A percentile compares a stretch with the other conserved stretches of the same genome.
Conservation (phyloP, 2,888 invertebrate species). For the Aporophyla lueneburgensis region DNA sequence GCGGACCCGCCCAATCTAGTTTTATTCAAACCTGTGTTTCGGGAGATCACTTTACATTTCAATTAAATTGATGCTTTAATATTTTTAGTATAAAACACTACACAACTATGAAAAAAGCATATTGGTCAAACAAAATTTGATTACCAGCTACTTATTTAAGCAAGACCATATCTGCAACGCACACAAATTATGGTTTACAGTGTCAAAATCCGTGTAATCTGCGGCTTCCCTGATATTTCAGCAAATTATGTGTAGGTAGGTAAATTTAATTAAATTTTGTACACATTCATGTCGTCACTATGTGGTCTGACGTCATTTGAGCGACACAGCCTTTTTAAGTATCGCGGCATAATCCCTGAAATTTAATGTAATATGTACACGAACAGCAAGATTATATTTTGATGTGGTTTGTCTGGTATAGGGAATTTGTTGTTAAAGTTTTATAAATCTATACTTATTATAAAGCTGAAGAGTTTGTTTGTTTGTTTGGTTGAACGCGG, state of each 20-base stretch:
- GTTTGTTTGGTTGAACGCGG: too few relatives aligned
- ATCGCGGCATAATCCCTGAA: constrained; percentile 44
- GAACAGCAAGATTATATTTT: constrained; percentile 52
- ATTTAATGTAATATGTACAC: constrained; percentile 33
- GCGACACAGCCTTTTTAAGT: constrained; percentile 66
- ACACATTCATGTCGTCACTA: constrained; percentile 50
- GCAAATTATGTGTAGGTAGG: constrained; percentile 52
- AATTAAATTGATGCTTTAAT: too few relatives aligned
- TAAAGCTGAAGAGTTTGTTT: too few relatives aligned
- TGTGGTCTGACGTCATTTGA: constrained; percentile 68
- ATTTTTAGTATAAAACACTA: too few relatives aligned
- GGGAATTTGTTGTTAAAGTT: background rate
- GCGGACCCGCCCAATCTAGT: too few relatives aligned
- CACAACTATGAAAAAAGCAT: too few relatives aligned
- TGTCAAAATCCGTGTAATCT: constrained; percentile 40
- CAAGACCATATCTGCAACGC: background rate
- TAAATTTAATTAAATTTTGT: constrained; percentile 76
- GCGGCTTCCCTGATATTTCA: constrained; percentile 48
- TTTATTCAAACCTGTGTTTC: too few relatives aligned
- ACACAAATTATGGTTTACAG: constrained; percentile 13
- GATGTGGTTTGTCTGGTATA: constrained; percentile 11
- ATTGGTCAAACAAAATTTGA: background rate
- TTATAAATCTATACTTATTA: background rate
- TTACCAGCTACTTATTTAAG: background rate
- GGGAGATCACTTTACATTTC: too few relatives aligned